Evolutionary conservation across 2,888 invertebrate species (phyloP).

Genomic region (Clostera curtula): DNA sequence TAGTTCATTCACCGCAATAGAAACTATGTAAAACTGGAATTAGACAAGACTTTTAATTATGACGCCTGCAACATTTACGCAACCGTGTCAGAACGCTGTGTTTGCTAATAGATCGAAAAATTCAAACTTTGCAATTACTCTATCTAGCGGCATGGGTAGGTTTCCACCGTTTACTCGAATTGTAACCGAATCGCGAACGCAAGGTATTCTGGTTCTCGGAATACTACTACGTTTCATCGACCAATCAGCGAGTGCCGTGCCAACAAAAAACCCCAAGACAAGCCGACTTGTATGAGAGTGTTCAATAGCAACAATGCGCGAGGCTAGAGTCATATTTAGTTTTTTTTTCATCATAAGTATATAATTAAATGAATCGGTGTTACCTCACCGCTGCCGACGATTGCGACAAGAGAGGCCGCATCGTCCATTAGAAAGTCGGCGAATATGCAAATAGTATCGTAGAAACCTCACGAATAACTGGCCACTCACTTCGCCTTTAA

Average conservation of each 20-base stretch:
- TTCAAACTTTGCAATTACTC: constrained; percentile 26
- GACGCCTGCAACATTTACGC: constrained; percentile 30
- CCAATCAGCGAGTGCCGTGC: constrained; percentile 37
- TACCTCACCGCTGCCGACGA: constrained; percentile 66
- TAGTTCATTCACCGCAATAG: constrained; percentile 54
- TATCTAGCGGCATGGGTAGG: constrained; percentile 22
- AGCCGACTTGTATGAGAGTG: constrained; percentile 35
- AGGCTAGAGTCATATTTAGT: constrained; percentile 49
- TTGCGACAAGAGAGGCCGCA: constrained; percentile 71
- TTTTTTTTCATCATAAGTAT: constrained; percentile 46
- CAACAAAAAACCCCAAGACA: constrained; percentile 43
- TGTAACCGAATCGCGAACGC: constrained; percentile 40
- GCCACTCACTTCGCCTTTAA: constrained; percentile 71
- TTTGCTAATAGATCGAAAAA: constrained; percentile 33
- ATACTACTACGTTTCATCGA: constrained; percentile 32
- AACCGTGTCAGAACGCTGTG: constrained; percentile 26
- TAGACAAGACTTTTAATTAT: constrained; percentile 23
- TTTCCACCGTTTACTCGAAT: constrained; percentile 31
- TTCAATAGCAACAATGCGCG: constrained; percentile 52
- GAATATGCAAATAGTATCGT: constrained; percentile 75
- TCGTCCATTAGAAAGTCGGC: constrained; percentile 75
- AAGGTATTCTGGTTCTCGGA: constrained; percentile 49
- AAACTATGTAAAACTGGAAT: constrained; percentile 28
- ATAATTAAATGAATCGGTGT: constrained; percentile 70
- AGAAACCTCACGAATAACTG: constrained; percentile 75